These are phyloP conservation scores for Amblyornis subalaris DNA, from an alignment of 2,113 vertebrate species.

Conservation along the genomic window DNA sequence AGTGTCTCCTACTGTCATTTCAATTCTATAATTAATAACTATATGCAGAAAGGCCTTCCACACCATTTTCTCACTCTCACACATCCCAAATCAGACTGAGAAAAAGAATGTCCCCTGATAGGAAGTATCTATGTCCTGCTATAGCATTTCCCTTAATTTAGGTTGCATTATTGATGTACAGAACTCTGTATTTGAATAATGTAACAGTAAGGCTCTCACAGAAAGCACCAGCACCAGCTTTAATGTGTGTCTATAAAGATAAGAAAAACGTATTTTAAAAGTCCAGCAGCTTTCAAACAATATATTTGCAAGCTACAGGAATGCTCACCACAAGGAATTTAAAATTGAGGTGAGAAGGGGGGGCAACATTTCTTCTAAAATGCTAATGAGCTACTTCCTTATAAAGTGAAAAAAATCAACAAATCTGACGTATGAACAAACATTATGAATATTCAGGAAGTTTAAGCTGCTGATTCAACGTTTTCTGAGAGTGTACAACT, in stretches of 20 bases:
- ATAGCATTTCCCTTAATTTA: slow-evolving; percentile 40
- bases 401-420: background rate
- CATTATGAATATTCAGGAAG: slow-evolving; percentile 7
- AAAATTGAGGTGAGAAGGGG: background rate
- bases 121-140: slow-evolving; percentile 18
- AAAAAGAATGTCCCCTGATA: slow-evolving; percentile 17
- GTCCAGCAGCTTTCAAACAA: slow-evolving; percentile 44
- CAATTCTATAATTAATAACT: background rate
- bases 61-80: background rate
- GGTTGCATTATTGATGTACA: slow-evolving; percentile 52
- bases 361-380: slow-evolving; percentile 9
- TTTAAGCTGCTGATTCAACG: background rate
- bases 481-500: background rate
- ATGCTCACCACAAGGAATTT: slow-evolving; percentile 11
- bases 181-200: slow-evolving; percentile 49
- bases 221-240: slow-evolving; percentile 11
- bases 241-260: slow-evolving; percentile 40
- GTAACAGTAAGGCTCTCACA: slow-evolving; percentile 22
- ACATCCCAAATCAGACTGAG: slow-evolving; percentile 10
- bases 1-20: background rate
- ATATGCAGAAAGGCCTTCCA: background rate
- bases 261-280: slow-evolving; percentile 32
- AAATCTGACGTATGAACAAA: background rate
- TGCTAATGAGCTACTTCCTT: background rate
- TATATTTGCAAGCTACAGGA: slow-evolving; percentile 26